phyloP scores from a whole-genome alignment of 1,140 invertebrate genomes.

The Rhagoletis zephyria region DNA sequence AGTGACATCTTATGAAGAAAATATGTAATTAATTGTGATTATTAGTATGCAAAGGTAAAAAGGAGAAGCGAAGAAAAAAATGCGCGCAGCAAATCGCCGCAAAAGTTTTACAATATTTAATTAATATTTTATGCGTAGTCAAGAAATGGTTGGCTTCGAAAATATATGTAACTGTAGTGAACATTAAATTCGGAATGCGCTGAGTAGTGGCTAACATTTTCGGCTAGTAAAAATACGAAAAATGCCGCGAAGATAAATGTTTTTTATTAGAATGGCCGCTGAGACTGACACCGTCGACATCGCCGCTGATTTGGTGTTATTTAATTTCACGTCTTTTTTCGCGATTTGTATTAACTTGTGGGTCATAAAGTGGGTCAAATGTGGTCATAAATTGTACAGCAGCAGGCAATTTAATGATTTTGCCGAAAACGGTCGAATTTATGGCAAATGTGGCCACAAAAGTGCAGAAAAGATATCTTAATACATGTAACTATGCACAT shows the following conservation, averaged over 20 bases:
- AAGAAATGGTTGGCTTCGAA: background rate
- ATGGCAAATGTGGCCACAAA: background rate
- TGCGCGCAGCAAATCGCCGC: background rate
- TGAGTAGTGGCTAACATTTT: conserved; percentile 29
- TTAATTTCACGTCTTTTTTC: conserved; percentile 12
- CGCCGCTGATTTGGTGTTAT: no score
- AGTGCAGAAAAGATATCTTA: background rate
- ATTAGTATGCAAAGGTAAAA: conserved; percentile 9
- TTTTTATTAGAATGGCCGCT: conserved; percentile 30
- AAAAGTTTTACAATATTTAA: background rate
- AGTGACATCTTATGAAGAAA: background rate
- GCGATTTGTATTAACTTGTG: background rate
- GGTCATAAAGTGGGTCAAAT: conserved; percentile 51
- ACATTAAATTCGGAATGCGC: conserved; percentile 4
- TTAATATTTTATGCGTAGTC: conserved; percentile 18
- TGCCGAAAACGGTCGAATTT: conserved; percentile 36
- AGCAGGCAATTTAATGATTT: conserved; percentile 44
- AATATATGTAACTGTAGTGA: background rate
- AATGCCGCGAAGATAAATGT: background rate
- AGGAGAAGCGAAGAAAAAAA: background rate
- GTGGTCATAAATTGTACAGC: conserved; percentile 25
- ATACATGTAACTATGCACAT: background rate
- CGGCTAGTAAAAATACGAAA: background rate
- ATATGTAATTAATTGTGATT: conserved; percentile 33
- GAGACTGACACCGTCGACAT: background rate